These are phyloP conservation scores for Pantherophis guttatus DNA, from an alignment of 2,113 vertebrate genomes.

Conservation along the genomic window DNA sequence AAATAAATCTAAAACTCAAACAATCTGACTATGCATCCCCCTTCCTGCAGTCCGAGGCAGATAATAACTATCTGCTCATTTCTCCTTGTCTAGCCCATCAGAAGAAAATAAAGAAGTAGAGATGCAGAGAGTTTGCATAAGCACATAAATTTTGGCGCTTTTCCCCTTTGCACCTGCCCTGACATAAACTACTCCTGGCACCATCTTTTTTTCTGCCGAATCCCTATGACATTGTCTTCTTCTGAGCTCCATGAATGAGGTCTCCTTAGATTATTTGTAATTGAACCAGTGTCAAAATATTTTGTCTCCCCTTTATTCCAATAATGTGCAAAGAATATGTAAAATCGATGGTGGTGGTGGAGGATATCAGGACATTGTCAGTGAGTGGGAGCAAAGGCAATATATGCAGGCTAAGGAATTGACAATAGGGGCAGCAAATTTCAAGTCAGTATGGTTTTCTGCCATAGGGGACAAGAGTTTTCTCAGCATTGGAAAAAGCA, in stretches of 20 bases:
- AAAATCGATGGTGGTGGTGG: not conserved
- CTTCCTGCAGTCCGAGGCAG: not conserved
- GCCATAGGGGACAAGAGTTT: not conserved
- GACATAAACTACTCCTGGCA: not conserved
- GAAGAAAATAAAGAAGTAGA: not conserved
- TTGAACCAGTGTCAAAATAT: not conserved
- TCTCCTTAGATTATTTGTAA: not conserved
- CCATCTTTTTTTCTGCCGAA: not conserved
- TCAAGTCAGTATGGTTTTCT: not conserved
- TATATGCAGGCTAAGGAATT: not conserved
- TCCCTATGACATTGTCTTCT: not conserved
- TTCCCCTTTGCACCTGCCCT: not conserved
- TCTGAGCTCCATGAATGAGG: not conserved
- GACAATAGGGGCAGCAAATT: not conserved
- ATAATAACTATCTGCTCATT: not conserved
- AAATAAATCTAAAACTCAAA: not conserved
- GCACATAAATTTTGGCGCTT: not conserved
- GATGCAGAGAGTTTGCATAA: not conserved
- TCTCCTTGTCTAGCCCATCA: not conserved
- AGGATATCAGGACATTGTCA: not conserved
- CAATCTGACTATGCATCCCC: not conserved
- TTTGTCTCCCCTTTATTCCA: not conserved
- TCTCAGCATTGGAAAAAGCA: not conserved
- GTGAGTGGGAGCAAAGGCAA: not conserved
- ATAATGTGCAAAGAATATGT: not conserved